phyloP scores from a whole-genome alignment of 30 jellyfish, hydroid and myxozoan species.

The Aurelia sp. region DNA sequence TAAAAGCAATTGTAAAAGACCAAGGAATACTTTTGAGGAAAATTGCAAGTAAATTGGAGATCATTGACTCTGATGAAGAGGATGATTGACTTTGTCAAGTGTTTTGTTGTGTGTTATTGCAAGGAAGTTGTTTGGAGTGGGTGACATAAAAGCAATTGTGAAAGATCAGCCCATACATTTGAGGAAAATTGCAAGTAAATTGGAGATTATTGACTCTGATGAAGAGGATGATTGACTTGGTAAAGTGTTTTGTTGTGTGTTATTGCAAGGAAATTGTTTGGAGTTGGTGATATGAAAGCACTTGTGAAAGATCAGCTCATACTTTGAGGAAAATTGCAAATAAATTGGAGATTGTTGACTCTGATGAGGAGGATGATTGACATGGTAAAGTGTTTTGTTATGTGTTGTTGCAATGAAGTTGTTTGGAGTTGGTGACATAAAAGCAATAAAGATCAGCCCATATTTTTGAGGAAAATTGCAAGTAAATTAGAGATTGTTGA shows the following conservation, averaged over 20 bases:
- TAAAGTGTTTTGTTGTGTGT: no score
- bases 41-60: slow-evolving; percentile 57
- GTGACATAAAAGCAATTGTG: neutral
- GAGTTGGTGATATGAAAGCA: no score
- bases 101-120: no score
- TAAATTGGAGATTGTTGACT: slow-evolving; percentile 29
- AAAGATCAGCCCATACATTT: neutral
- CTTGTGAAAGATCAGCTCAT: no score
- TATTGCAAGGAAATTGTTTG: no score
- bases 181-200: slow-evolving; percentile 53
- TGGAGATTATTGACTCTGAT: slow-evolving; percentile 38
- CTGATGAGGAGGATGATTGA: slow-evolving; percentile 50
- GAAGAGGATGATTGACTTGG: slow-evolving; percentile 15
- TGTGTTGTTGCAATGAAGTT: no score
- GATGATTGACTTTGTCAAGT: neutral
- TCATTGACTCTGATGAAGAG: slow-evolving; percentile 45
- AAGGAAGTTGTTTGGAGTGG: no score
- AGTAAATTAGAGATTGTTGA: slow-evolving; percentile 29
- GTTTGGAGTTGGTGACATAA: no score
- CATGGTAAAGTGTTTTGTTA: no score
- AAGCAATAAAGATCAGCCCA: neutral
- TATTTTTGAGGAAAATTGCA: slow-evolving; percentile 54
- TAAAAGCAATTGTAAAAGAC: slow-evolving; percentile 49
- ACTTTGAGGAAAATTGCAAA: slow-evolving; percentile 60
- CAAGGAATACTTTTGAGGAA: slow-evolving; percentile 58